phyloP scores from a whole-genome alignment of 64 coral and sea anemone genomes.

The Hydrozoanthus tunicans region DNA sequence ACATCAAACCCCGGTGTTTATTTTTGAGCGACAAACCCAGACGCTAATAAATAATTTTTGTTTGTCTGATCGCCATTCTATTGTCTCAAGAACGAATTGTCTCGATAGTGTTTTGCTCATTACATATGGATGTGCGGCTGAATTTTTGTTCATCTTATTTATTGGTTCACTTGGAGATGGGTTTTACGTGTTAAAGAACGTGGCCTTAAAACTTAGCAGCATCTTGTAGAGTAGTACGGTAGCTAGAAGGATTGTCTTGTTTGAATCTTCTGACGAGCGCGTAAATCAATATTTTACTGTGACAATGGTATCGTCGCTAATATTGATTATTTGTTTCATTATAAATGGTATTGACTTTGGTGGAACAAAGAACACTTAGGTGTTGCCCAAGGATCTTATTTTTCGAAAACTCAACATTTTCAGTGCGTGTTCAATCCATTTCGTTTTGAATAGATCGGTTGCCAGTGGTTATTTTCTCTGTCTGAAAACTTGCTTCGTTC shows the following conservation, averaged over 20 bases:
- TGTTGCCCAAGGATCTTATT: neutral
- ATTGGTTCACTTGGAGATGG: too few relatives aligned
- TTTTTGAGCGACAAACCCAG: neutral
- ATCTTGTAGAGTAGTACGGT: neutral
- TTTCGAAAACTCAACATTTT: neutral
- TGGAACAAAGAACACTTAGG: neutral
- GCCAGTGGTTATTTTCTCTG: neutral
- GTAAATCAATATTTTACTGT: conserved; percentile 12
- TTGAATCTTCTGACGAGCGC: neutral
- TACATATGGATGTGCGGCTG: neutral
- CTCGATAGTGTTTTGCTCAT: neutral
- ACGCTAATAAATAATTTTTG: conserved; percentile 44
- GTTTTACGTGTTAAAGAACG: neutral
- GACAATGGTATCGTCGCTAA: neutral
- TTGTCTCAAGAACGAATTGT: conserved; percentile 31
- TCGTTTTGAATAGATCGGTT: neutral
- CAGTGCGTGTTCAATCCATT: neutral
- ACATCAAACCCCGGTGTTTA: neutral
- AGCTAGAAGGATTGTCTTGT: neutral
- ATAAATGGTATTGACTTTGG: neutral
- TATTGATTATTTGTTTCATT: neutral
- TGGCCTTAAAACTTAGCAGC: neutral
- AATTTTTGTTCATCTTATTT: neutral
- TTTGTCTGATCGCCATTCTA: conserved; percentile 29
- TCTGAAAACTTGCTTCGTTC: neutral